Base-by-base conservation (phyloP, 2,797 vertebrate genomes). In the Sphenopsis melanotis region DNA sequence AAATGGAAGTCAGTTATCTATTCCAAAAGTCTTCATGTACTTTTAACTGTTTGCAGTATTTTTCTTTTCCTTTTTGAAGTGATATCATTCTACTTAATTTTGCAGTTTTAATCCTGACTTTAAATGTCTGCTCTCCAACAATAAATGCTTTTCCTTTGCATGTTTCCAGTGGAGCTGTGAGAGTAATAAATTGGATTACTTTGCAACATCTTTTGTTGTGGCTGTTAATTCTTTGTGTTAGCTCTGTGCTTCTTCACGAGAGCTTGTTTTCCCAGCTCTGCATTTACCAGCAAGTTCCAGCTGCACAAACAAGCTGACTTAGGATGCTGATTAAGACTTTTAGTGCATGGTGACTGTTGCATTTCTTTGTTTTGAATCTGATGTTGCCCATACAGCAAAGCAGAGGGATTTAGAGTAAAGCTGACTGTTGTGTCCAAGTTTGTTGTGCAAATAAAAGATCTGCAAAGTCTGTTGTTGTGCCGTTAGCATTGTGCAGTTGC, bases 271-370 rank as follows among this genome's bases (percentile, higher is more conserved):
- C 84, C 70, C 61, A 72, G 37, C 95, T 83, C 63, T 61, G 63
- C 87, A 36, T 95, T 92, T 90, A 60, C 94, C 78, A 95, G 92
- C 83, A 85, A 57, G 69, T 97, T 97, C 97, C 89, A 88, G 36
- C 68, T 94, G 80, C 85, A 64, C 83, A 81, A 79, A 78, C 68
- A 82, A 87, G 92, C 90, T 74, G 92, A 90, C 75, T 66, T 71
- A 44, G 96, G 87, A 65, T 88, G 94, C 97, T 94, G 94, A 96
- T 44, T 24, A 59, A 77, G 95, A 89, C 53, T 71, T 91, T 90
- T 70, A 90, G 36, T 46, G 41, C 50, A 90, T 37, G 6, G 78
- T 91, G 85, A 64, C 57, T 57, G 63, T 65, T 89, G 50, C 18
- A 18, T 87, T 87, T 85, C 80, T 97, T 94, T 96, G 94, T 96